These are phyloP conservation scores for Bombylius discolor DNA, from an alignment of 2,888 invertebrate genomes.

Conservation along the genomic window DNA sequence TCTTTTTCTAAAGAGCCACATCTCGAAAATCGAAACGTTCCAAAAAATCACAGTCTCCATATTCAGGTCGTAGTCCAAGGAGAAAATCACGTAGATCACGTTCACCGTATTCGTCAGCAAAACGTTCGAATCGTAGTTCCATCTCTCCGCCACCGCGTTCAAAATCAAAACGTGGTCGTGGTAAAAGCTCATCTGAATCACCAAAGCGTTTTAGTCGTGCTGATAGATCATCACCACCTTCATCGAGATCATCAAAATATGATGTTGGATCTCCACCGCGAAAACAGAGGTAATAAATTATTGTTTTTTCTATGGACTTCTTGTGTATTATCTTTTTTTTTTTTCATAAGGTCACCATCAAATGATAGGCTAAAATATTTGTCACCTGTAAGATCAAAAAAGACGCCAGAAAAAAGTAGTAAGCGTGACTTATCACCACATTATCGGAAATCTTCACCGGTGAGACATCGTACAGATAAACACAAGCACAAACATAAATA, in stretches of 20 bases:
- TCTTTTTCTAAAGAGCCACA: conserved; percentile 8
- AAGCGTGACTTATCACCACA: conserved; percentile 29
- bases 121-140: conserved; percentile 25
- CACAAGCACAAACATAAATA: conserved; percentile 42
- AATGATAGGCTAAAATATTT: conserved; percentile 3
- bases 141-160: conserved; percentile 28
- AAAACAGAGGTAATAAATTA: conserved; percentile 13
- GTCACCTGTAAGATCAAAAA: conserved; percentile 14
- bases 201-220: conserved; percentile 27
- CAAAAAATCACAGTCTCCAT: conserved; percentile 25
- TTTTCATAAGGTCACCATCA: conserved; percentile 7
- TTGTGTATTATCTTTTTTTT: neutral
- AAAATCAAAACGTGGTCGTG: conserved; percentile 24
- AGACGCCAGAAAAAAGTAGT: conserved; percentile 16
- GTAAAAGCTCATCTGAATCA: conserved; percentile 25
- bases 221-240: conserved; percentile 14
- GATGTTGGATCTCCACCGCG: conserved; percentile 21
- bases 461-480: conserved; percentile 31
- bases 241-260: conserved; percentile 22
- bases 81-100: conserved; percentile 35
- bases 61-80: conserved; percentile 28
- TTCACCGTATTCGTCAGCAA: conserved; percentile 27
- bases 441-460: conserved; percentile 22
- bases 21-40: conserved; percentile 21
- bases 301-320: neutral